A percentile compares a stretch with the other conserved stretches of the same genome.
phyloP scores from a whole-genome alignment of 2,888 invertebrate species.

The Galeopsomyia nigrocyanea region DNA sequence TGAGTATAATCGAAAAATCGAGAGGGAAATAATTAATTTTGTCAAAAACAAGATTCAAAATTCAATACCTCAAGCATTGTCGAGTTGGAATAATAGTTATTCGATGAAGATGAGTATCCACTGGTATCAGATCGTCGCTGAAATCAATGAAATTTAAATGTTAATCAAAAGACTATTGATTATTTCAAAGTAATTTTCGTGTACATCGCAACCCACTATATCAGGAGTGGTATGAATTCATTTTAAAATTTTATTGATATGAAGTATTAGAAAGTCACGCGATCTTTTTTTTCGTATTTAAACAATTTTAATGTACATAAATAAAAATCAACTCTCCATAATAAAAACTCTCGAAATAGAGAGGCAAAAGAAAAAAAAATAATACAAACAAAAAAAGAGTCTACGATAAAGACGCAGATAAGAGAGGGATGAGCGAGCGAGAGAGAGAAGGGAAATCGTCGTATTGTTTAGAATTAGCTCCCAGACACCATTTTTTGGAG shows the following conservation, averaged over 20 bases:
- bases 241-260: too few species aligned
- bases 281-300: too few species aligned
- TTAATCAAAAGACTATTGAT: background rate
- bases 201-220: too few species aligned
- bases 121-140: slow-evolving; percentile 31
- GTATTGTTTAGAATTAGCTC: slow-evolving; percentile 45
- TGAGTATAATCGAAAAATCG: too few species aligned
- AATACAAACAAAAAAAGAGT: slow-evolving; percentile 28
- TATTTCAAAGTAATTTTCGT: too few species aligned
- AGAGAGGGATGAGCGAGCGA: too few species aligned
- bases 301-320: too few species aligned
- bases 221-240: too few species aligned
- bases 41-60: background rate
- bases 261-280: too few species aligned
- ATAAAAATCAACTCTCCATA: background rate
- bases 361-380: slow-evolving; percentile 12
- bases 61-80: slow-evolving; percentile 9
- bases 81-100: slow-evolving; percentile 23
- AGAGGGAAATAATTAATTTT: too few species aligned
- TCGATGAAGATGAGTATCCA: background rate
- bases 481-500: slow-evolving; percentile 52
- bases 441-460: slow-evolving; percentile 24
- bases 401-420: slow-evolving; percentile 21
- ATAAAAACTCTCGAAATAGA: background rate
- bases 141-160: background rate